phyloP scores from a whole-genome alignment of 2,797 vertebrate genomes.

The Ptychadena robeensis region DNA sequence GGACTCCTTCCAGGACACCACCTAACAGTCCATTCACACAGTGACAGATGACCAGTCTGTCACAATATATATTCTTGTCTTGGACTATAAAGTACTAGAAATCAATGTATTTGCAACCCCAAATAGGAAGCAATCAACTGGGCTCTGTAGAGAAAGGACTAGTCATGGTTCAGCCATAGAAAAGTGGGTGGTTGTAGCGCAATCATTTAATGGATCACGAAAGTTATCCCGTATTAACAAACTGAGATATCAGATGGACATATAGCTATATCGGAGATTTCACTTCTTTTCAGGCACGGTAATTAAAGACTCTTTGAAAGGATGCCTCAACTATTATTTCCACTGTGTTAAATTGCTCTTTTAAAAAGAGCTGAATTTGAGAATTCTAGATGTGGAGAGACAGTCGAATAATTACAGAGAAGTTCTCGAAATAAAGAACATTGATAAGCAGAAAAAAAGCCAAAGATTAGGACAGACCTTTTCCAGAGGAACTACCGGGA shows the following conservation, averaged over 20 bases:
- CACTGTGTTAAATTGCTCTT: slow-evolving; percentile 52
- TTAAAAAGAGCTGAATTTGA: slow-evolving; percentile 33
- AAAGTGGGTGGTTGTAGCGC: not conserved
- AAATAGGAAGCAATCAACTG: not conserved
- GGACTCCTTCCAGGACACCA: no score
- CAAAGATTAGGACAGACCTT: slow-evolving; percentile 5
- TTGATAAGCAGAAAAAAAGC: not conserved
- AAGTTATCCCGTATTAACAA: not conserved
- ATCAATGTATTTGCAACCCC: not conserved
- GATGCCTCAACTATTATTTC: slow-evolving; percentile 42
- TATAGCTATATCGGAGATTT: slow-evolving; percentile 24
- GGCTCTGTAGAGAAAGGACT: not conserved
- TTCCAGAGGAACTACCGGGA: not conserved
- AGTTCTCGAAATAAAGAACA: slow-evolving; percentile 43
- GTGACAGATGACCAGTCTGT: no score
- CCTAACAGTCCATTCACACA: no score
- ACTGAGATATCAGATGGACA: slow-evolving; percentile 15
- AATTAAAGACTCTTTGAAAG: slow-evolving; percentile 55
- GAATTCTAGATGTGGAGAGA: slow-evolving; percentile 16
- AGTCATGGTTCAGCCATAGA: not conserved
- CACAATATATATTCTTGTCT: no score
- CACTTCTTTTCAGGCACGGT: slow-evolving; percentile 16
- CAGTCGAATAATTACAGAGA: slow-evolving; percentile 36
- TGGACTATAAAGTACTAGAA: no score
- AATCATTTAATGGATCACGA: not conserved